phyloP scores from a whole-genome alignment of 2,888 invertebrate species.

The Apamea monoglypha region DNA sequence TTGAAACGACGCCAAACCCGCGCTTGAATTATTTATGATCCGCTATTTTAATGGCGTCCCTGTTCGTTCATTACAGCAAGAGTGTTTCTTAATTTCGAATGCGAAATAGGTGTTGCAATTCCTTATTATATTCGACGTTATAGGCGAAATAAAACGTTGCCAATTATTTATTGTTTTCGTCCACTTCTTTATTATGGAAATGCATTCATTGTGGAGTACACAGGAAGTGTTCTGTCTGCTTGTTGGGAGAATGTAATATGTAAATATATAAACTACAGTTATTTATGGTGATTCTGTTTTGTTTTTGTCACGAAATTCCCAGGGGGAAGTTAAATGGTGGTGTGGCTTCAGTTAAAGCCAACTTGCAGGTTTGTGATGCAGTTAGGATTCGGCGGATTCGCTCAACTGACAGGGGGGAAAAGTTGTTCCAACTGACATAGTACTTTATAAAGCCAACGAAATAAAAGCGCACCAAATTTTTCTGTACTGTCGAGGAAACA shows the following conservation, averaged over 20 bases:
- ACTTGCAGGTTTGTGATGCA: conserved; percentile 72
- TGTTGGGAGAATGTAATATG: conserved; percentile 58
- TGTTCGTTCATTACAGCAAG: conserved; percentile 86
- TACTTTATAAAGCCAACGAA: conserved; percentile 56
- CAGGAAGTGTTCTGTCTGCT: conserved; percentile 57
- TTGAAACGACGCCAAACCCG: conserved; percentile 89
- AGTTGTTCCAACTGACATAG: conserved; percentile 60
- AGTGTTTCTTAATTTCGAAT: conserved; percentile 88
- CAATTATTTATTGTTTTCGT: conserved; percentile 64
- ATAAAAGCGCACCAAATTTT: conserved; percentile 44
- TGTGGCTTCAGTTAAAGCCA: conserved; percentile 69
- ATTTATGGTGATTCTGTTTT: conserved; percentile 65
- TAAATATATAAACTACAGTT: conserved; percentile 60
- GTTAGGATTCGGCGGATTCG: conserved; percentile 71
- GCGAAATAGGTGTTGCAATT: conserved; percentile 77
- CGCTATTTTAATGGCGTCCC: conserved; percentile 88
- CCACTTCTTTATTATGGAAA: conserved; percentile 62
- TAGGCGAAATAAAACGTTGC: conserved; percentile 63
- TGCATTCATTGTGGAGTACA: conserved; percentile 58
- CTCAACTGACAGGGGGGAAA: conserved; percentile 68
- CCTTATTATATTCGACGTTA: conserved; percentile 74
- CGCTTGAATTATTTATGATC: conserved; percentile 89
- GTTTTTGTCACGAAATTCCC: conserved; percentile 62
- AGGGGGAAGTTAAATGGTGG: conserved; percentile 64
- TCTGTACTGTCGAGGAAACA: conserved; percentile 26